Base-by-base conservation (phyloP, 2,888 invertebrate species). In the Agrochola lychnidis region DNA sequence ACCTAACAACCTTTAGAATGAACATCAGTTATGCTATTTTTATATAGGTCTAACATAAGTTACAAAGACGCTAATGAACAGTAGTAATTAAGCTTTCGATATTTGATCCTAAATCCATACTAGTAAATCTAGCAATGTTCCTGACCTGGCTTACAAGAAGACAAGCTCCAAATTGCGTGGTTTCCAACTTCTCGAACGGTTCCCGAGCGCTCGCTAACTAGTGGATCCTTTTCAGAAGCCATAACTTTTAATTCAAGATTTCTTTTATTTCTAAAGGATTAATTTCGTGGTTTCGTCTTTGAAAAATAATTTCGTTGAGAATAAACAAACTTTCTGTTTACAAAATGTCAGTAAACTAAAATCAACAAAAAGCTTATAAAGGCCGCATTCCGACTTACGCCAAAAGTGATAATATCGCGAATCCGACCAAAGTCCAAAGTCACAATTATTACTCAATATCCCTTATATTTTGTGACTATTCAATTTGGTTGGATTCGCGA, bases 161-260 rank as follows among this genome's bases (percentile, higher is more conserved):
- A 99, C 74, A 99, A 97, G 90, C 99, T 99, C 99, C 99, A 99
- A 89, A 99, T 99, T 2, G 99, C 99, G 93, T 98, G 98, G 89
- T 98, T 97, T 40, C 99, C 99, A 42, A 99, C 99, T 97, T 99
- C 99, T 66, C 97, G 91, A 5, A 97, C 97, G 2, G 94, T 94
- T 70, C 97, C 97, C n/a, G 97, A 96, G 82, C 97, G 92, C 86
- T 97, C 97, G 79, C 94, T 95, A 9, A 95, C 93, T 40, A 96
- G 89, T 45, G 97, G 97, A 90, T 97, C 97, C 82, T 96, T 97
- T 85, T 96, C 96, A 59, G 94, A 91, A 80, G 94, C 82, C 96
- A 96, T 95, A n/a, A 45, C 53, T 4, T 42, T 16, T 45, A 25
- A 30, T 7, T 53, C 12, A 14, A 42, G 1, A 42, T 19, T 74